These are phyloP conservation scores for Mus minutoides DNA, from an alignment of 2,797 vertebrate genomes.

Conservation along the genomic window DNA sequence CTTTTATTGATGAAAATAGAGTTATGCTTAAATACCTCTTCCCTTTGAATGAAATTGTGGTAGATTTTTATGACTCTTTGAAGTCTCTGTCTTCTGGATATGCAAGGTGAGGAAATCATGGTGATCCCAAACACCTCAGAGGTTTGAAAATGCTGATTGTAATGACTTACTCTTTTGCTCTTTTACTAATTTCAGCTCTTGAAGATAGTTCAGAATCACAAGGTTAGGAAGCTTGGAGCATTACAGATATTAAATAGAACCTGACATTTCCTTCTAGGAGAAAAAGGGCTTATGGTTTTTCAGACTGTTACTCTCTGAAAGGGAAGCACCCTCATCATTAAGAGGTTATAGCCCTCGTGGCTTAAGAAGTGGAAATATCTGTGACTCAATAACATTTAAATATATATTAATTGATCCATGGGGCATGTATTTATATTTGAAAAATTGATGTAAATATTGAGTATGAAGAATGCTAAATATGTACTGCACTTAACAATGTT, in stretches of 20 bases:
- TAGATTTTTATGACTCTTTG: slow-evolving; percentile 97
- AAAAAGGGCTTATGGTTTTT: not conserved
- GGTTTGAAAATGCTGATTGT: not conserved
- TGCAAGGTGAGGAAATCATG: slow-evolving; percentile 91
- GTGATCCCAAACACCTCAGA: not conserved
- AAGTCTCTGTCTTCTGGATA: slow-evolving; percentile 98
- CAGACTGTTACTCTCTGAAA: not conserved
- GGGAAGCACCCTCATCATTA: not conserved
- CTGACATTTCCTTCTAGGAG: not conserved
- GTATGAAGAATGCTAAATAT: not conserved
- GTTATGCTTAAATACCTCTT: slow-evolving; percentile 97
- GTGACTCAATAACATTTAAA: not conserved
- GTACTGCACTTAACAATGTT: not conserved
- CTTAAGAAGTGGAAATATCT: not conserved
- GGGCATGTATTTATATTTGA: not conserved
- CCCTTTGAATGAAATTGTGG: slow-evolving; percentile 97
- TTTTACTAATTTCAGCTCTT: not conserved
- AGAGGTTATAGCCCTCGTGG: not conserved
- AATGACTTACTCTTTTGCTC: not conserved
- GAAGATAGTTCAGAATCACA: not conserved
- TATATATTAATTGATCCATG: not conserved
- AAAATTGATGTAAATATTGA: not conserved
- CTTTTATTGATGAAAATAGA: slow-evolving; percentile 95
- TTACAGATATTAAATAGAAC: not conserved
- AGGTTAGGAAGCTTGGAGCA: not conserved